Evolutionary conservation across 2,888 invertebrate species (phyloP).

Genomic region (Drosophila melanosoma): DNA sequence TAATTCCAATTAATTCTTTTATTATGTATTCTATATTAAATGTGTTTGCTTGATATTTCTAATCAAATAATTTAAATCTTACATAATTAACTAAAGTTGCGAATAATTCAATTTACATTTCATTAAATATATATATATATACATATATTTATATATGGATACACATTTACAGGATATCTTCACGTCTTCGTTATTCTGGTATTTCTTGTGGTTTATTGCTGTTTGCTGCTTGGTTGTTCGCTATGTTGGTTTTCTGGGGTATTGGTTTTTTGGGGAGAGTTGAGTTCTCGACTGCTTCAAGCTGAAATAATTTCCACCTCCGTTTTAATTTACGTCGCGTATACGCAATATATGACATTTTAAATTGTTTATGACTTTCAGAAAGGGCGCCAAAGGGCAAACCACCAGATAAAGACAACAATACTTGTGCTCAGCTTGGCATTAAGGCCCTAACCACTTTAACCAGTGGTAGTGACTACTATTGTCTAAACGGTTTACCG

Average conservation of each 20-base stretch:
- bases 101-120: background rate
- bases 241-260: constrained; percentile 32
- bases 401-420: constrained; percentile 50
- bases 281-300: constrained; percentile 3
- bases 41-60: background rate
- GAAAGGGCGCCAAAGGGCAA: constrained; percentile 53
- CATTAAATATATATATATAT: background rate
- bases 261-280: constrained; percentile 31
- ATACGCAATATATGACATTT: constrained; percentile 77
- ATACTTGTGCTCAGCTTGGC: constrained; percentile 8
- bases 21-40: background rate
- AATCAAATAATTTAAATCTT: background rate
- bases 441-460: background rate
- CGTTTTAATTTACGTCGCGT: constrained; percentile 73
- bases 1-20: background rate
- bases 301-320: constrained; percentile 61
- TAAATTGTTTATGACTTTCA: constrained; percentile 77
- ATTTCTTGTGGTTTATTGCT: background rate
- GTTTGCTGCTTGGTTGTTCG: constrained; percentile 31
- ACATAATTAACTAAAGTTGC: background rate
- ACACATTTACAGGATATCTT: background rate
- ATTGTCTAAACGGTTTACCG: constrained; percentile 37
- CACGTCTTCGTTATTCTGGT: background rate
- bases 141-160: background rate
- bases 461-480: constrained; percentile 13